Evolutionary conservation across 2,888 invertebrate species (phyloP).

Genomic region (Troides aeacus): DNA sequence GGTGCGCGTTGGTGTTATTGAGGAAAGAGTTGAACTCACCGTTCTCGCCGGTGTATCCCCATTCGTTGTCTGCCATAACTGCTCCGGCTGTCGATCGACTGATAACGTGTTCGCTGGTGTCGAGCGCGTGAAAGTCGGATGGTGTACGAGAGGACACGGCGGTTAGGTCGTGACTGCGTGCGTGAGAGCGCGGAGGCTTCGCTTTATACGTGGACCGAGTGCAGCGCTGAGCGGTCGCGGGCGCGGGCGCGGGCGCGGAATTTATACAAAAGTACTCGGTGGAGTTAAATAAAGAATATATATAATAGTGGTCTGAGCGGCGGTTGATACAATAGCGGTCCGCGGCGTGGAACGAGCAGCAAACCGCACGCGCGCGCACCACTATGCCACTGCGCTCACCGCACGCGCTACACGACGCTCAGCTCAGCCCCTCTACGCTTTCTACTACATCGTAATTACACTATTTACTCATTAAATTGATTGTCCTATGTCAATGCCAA

Average conservation of each 20-base stretch:
- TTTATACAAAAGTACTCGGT: slow-evolving; percentile 27
- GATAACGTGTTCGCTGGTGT: slow-evolving; percentile 36
- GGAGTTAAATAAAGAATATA: background rate
- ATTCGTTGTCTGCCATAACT: slow-evolving; percentile 71
- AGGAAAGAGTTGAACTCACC: slow-evolving; percentile 67
- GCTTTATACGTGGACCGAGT: slow-evolving; percentile 60
- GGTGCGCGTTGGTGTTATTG: slow-evolving; percentile 35
- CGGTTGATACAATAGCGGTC: slow-evolving; percentile 30
- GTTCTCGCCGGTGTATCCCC: slow-evolving; percentile 82
- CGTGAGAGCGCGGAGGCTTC: slow-evolving; percentile 58
- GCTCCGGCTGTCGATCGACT: slow-evolving; percentile 35
- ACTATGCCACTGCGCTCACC: slow-evolving; percentile 53
- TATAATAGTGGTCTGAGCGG: slow-evolving; percentile 34
- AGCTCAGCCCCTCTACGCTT: slow-evolving; percentile 46
- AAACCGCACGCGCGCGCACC: slow-evolving; percentile 47
- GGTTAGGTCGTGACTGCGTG: slow-evolving; percentile 71
- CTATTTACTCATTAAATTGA: slow-evolving; percentile 51
- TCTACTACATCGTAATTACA: slow-evolving; percentile 56
- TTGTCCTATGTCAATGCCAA: slow-evolving; percentile 40
- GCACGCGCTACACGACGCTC: slow-evolving; percentile 33
- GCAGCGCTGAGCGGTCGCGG: slow-evolving; percentile 31
- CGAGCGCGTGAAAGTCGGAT: slow-evolving; percentile 55
- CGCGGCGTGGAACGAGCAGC: slow-evolving; percentile 26
- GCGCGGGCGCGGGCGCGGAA: slow-evolving; percentile 39
- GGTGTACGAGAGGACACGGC: slow-evolving; percentile 66